These are phyloP conservation scores for Masnerella sp. DNA, from an alignment of 2,888 invertebrate species.

Conservation along the genomic window DNA sequence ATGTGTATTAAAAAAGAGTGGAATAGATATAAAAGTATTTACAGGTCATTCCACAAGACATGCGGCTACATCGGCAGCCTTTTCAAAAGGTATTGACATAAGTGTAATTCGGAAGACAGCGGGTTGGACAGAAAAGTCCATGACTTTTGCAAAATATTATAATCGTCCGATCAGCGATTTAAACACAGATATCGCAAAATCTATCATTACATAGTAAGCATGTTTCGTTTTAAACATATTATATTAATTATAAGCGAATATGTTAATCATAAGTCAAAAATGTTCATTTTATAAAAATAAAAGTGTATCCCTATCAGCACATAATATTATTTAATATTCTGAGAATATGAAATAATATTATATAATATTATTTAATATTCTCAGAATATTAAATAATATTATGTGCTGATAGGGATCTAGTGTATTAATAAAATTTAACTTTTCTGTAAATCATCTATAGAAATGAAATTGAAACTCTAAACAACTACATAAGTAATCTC, in stretches of 20 bases:
- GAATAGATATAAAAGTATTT: constrained; percentile 20
- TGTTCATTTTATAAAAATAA: too few relatives aligned
- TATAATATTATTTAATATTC: too few relatives aligned
- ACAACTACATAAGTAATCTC: constrained; percentile 28
- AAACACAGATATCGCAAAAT: constrained; percentile 1
- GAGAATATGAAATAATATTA: too few relatives aligned
- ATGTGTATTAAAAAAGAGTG: constrained; percentile 5
- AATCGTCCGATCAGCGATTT: not conserved
- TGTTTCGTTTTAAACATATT: too few relatives aligned
- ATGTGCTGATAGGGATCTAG: too few relatives aligned
- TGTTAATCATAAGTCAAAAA: too few relatives aligned
- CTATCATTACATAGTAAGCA: too few relatives aligned
- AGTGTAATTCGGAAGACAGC: constrained; percentile 10
- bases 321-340: too few relatives aligned
- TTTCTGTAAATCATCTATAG: not conserved
- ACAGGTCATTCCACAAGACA: constrained; percentile 24
- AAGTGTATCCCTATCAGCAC: too few relatives aligned
- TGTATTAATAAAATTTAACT: too few relatives aligned
- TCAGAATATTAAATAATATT: too few relatives aligned
- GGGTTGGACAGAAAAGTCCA: constrained; percentile 11
- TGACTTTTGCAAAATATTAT: constrained; percentile 28
- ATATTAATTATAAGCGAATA: too few relatives aligned
- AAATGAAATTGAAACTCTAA: constrained; percentile 41
- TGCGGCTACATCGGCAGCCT: constrained; percentile 20
- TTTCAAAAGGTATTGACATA: constrained; percentile 8